Evolutionary conservation across 1,140 invertebrate genomes (phyloP), one percentile per base, ranked within the genome.

Genomic region (Drosophila oshimai): DNA sequence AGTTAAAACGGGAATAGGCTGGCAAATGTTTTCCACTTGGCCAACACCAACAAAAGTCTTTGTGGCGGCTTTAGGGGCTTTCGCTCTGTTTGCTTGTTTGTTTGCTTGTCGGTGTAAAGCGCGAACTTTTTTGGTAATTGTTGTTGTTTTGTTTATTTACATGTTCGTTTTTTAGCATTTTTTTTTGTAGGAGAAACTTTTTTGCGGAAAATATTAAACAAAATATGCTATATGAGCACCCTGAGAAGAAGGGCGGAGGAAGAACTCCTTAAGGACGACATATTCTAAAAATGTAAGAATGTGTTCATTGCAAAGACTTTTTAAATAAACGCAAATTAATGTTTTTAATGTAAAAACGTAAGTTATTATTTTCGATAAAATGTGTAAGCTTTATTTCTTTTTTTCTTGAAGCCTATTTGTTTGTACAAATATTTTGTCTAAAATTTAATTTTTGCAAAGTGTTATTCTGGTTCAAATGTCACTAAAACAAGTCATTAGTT

Each of bases 21-120:
- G 60, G 75, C 71, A 86, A 84, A 84, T 86, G 79, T 79, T 83
- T 83, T 79, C 70, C 79, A 78, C 74, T 83, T 83, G 70, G 68
- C 55, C 74, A 83, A 80, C 77, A 75, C 58, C 62, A 79, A 75
- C 58, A 70, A 76, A 69, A 62, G 51, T 72, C 54, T 45, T 65
- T 65, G 44, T 50, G 34, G 41, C 13, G 44, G 26, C 62, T 62
- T 65, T 65, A 65, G 62, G 60, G 62, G 62, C 10, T 50, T 65
- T 39, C 34, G 39, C 57, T 49, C 39, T 44, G 72, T 61, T 70
- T 53, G 42, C 29, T 62, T 61, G 46, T 47, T 53, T 47, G 49
- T 45, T 46, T 58, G 50, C 54, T 64, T 18, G 53, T 42, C 67
- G 60, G 65, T 45, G 71, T 51, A 55, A 61, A 65, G 45, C 77